phyloP scores from a whole-genome alignment of 2,888 invertebrate species.

The Parasteatoda lunata region DNA sequence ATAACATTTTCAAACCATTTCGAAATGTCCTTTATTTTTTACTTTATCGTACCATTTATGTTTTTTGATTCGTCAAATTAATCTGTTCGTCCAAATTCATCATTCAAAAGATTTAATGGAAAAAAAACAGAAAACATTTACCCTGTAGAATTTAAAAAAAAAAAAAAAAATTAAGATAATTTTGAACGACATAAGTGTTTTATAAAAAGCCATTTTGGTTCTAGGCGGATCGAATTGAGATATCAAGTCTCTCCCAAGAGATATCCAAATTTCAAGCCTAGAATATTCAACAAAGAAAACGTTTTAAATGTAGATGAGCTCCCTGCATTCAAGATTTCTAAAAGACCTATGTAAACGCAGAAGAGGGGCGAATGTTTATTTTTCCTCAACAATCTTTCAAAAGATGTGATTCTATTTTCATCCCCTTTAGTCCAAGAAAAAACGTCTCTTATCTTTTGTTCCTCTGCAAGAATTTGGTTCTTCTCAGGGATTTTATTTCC shows the following conservation, averaged over 20 bases:
- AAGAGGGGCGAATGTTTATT: conserved; percentile 26
- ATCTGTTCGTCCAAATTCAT: too few relatives aligned
- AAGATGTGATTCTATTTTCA: conserved; percentile 51
- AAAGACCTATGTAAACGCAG: conserved; percentile 39
- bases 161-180: conserved; percentile 29
- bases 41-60: too few relatives aligned
- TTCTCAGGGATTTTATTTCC: neutral
- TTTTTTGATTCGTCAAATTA: too few relatives aligned
- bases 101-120: neutral
- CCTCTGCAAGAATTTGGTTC: neutral
- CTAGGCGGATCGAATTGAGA: conserved; percentile 22
- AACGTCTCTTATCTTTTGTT: neutral
- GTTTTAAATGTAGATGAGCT: conserved; percentile 60
- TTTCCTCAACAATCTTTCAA: conserved; percentile 59
- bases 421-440: conserved; percentile 1
- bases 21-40: too few relatives aligned
- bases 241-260: conserved; percentile 22
- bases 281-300: conserved; percentile 55
- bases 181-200: conserved; percentile 33
- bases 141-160: neutral
- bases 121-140: neutral
- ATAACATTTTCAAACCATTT: too few relatives aligned
- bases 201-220: conserved; percentile 43
- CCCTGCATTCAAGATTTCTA: conserved; percentile 34
- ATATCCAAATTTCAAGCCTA: neutral